Evolutionary conservation across 2,888 invertebrate genomes (phyloP).

Genomic region (Amphiduros pacificus): DNA sequence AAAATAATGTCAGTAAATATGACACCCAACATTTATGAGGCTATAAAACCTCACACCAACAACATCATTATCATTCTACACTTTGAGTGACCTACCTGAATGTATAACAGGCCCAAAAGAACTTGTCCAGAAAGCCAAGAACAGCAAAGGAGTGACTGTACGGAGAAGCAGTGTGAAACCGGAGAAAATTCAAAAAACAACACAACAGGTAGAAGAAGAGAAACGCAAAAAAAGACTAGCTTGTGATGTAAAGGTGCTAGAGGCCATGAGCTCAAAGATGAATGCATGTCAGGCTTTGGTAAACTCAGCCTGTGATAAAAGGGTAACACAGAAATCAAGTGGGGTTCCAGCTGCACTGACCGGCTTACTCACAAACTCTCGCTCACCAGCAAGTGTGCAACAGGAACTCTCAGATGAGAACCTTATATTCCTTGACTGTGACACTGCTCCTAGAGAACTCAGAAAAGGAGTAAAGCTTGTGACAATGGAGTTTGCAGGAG

Average conservation of each 20-base stretch:
- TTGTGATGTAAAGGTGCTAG: neutral
- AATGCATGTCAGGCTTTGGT: neutral
- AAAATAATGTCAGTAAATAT: too few species aligned
- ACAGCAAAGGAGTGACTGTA: neutral
- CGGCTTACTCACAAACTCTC: neutral
- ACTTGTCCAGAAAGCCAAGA: neutral
- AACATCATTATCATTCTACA: slow-evolving; percentile 19
- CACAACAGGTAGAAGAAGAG: neutral
- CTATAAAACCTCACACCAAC: slow-evolving; percentile 7
- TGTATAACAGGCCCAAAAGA: neutral
- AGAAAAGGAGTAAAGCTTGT: neutral
- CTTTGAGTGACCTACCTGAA: too few species aligned
- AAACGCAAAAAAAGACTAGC: neutral
- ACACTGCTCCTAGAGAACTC: too few species aligned
- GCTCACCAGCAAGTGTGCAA: too few species aligned
- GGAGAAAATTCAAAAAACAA: neutral
- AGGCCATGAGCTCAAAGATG: neutral
- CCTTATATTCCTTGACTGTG: too few species aligned
- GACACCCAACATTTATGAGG: neutral
- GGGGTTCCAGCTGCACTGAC: neutral
- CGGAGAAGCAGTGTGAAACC: neutral
- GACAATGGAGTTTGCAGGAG: neutral
- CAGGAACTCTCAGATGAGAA: too few species aligned
- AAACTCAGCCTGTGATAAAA: neutral
- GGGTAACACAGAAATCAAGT: neutral